These are phyloP conservation scores for Chloroceryle inda DNA, from an alignment of 2,797 vertebrate genomes.

Conservation along the genomic window DNA sequence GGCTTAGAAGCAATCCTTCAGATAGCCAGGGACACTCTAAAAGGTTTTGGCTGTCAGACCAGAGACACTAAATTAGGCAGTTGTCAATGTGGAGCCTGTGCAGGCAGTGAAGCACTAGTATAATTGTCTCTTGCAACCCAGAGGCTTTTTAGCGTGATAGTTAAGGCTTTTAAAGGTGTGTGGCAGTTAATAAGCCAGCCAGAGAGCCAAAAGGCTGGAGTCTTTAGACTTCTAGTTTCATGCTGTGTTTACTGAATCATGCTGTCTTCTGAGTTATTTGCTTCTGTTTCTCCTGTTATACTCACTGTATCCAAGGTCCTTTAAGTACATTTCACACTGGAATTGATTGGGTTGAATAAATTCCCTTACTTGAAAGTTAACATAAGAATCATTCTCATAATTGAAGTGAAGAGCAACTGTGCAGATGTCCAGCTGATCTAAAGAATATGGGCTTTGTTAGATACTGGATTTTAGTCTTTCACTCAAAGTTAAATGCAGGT, in stretches of 20 bases:
- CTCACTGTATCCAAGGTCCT: not conserved
- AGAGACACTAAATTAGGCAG: constrained; percentile 45
- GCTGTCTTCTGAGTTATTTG: constrained; percentile 23
- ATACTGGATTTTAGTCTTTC: not conserved
- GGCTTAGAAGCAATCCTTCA: constrained; percentile 20
- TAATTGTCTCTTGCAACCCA: constrained; percentile 4
- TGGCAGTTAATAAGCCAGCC: constrained; percentile 12
- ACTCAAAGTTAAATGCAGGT: not conserved
- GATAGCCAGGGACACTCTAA: constrained; percentile 12
- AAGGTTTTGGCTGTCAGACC: constrained; percentile 35
- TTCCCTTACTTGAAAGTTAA: constrained; percentile 28
- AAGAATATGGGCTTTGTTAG: not conserved
- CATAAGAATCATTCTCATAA: not conserved
- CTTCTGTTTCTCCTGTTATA: constrained; percentile 26
- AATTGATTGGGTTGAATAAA: constrained; percentile 3
- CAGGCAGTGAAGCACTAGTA: not conserved
- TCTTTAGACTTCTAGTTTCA: not conserved
- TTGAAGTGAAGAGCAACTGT: not conserved
- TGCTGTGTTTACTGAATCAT: constrained; percentile 29
- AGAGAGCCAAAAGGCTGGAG: not conserved
- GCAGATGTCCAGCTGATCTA: not conserved
- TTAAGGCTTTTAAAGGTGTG: constrained; percentile 33
- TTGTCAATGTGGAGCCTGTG: not conserved
- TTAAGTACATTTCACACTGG: not conserved
- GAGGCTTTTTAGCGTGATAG: constrained; percentile 22